Percentiles rank a stretch among this genome's conserved stretches.
These are phyloP conservation scores for Fratercula arctica DNA, from an alignment of 2,797 vertebrate species.

Conservation along the genomic window DNA sequence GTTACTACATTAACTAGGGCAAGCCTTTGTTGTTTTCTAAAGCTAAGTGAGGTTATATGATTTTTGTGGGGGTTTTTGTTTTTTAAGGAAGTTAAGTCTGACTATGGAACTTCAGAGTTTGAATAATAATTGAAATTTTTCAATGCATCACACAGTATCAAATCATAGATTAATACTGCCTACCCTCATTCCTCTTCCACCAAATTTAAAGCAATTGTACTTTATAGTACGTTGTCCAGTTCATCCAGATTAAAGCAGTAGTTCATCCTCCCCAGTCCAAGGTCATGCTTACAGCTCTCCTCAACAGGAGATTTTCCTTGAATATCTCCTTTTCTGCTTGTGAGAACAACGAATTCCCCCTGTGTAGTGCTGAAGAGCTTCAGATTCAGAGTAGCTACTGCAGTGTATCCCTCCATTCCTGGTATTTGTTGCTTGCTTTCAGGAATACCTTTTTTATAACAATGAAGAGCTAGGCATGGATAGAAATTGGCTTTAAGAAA, in stretches of 20 bases:
- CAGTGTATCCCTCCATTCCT: not conserved
- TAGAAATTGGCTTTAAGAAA: not conserved
- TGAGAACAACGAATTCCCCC: not conserved
- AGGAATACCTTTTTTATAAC: not conserved
- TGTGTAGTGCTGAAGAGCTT: not conserved
- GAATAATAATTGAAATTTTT: not conserved
- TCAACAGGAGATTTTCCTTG: not conserved
- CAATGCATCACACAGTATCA: not conserved
- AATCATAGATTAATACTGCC: not conserved
- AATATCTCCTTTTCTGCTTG: not conserved
- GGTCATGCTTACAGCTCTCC: not conserved
- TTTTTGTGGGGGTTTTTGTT: rapidly evolving
- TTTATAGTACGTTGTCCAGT: not conserved
- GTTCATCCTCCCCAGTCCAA: not conserved
- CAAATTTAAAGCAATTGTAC: not conserved
- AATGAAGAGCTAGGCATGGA: not conserved
- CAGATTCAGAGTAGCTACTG: not conserved
- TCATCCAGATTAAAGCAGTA: not conserved
- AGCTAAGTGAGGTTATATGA: not conserved
- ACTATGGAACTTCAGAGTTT: not conserved
- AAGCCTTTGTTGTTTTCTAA: not conserved
- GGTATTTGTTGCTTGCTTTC: not conserved
- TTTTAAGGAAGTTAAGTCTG: not conserved
- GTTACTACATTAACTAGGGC: not conserved
- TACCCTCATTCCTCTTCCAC: not conserved